A percentile compares a stretch with the other conserved stretches of the same genome.
Conservation (phyloP, 2,113 vertebrate genomes). For the Meles meles region DNA sequence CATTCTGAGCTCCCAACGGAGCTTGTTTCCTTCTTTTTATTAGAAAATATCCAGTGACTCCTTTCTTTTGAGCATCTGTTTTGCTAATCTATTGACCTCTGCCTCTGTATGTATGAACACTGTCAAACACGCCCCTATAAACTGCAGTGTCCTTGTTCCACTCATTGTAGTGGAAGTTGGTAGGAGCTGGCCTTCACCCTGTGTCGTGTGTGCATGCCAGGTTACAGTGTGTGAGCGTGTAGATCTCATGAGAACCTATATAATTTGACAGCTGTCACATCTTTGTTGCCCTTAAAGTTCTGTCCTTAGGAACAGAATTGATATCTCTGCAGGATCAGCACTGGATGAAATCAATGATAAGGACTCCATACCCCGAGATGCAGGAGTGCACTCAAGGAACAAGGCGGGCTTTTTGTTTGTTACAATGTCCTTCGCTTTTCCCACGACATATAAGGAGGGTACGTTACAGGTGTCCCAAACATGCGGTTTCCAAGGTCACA, state of each 20-base stretch:
- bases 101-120: not conserved
- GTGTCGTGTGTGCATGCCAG: not conserved
- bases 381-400: not conserved
- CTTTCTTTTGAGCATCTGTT: not conserved
- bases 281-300: not conserved
- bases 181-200: not conserved
- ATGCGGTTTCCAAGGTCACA: not conserved
- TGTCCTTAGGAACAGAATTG: not conserved
- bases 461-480: not conserved
- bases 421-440: not conserved
- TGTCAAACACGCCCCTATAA: not conserved
- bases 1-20: not conserved
- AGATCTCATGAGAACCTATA: not conserved
- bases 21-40: not conserved
- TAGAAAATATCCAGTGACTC: not conserved
- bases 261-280: not conserved
- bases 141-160: not conserved
- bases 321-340: not conserved
- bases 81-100: not conserved
- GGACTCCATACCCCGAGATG: not conserved
- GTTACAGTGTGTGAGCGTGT: not conserved
- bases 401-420: not conserved
- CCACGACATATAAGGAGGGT: not conserved
- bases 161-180: no score
- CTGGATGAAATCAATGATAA: not conserved